phyloP scores from a whole-genome alignment of 2,113 vertebrate species.

The Oreochromis tanganicae region DNA sequence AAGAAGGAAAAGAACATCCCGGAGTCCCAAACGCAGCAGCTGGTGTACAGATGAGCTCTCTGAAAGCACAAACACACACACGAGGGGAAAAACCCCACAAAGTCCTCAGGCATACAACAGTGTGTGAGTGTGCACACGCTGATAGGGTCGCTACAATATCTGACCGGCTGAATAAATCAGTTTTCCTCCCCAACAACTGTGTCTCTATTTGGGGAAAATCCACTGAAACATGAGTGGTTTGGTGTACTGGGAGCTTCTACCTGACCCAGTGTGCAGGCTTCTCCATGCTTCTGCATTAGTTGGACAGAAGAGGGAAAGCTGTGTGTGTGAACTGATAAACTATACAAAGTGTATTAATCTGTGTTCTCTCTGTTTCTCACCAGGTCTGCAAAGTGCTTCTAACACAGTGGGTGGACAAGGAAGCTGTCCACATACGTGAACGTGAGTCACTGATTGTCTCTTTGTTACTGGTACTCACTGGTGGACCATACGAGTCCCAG shows the following conservation, averaged over 20 bases:
- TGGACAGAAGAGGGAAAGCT: neutral
- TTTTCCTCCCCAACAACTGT: neutral
- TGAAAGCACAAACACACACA: conserved; percentile 14
- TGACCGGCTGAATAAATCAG: neutral
- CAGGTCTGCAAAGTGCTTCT: conserved; percentile 22
- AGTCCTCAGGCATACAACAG: conserved; percentile 8
- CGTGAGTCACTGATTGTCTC: conserved; percentile 6
- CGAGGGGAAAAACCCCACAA: conserved; percentile 1
- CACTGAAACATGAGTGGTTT: neutral
- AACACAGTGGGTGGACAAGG: neutral
- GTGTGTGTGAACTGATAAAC: neutral
- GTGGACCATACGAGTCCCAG: neutral
- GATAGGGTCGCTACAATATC: neutral
- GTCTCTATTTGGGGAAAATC: neutral
- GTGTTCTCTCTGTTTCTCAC: neutral
- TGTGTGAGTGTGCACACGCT: neutral
- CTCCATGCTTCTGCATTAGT: neutral
- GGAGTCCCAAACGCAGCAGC: conserved; percentile 25
- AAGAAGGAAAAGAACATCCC: conserved; percentile 22
- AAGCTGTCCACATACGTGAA: neutral
- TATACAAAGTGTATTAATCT: neutral
- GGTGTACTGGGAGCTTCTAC: neutral
- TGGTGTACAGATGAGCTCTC: conserved; percentile 14
- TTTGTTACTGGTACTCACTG: neutral
- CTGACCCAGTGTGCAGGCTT: neutral